Evolutionary conservation across 37 sponge, comb jelly and placozoan genomes (phyloP), one percentile per base, ranked within the genome.

Genomic region (Tethya wilhelma): DNA sequence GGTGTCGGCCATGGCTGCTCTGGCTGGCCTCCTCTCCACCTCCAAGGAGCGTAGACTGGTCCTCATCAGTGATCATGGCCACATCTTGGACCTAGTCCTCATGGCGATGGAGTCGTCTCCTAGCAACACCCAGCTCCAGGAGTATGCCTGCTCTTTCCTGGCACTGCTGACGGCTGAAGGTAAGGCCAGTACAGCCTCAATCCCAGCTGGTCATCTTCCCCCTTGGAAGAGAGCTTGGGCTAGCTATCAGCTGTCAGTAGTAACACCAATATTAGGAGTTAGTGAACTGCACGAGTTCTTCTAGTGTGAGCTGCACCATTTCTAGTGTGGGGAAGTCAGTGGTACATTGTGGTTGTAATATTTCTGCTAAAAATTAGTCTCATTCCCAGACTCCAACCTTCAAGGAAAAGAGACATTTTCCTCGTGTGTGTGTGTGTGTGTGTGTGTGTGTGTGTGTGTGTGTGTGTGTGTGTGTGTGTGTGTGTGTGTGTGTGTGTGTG

Each of bases 81-180:
- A 44, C 30, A 22, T 78, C 22, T 30, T 78, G 44, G 79, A 78
- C 30, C 20, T 78, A 9, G 79, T 78, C n/a, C 45, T 78, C 12
- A 34, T 36, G 22, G 53, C 53, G 26, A 66, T 66, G 66, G 19
- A 43, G 23, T 26, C 12, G 55, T 78, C 19, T 17, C 67, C 66
- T 22, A 67, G 56, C n/a, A 31, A 63, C 37, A n/a, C 64, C 14
- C 64, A 63, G 45, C 12, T 82, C n/a, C 83, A 82, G 64, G 31
- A 58, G 7, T 82, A 82, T 64, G 44, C 64, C 40, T 55, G 44
- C 26, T 56, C 83, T 55, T 73, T 82, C 74, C 59, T 73, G 25
- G 73, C 83, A 28, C 74, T 82, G 64, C 66, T 73, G 7, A 36
- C 73, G 2, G 64, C 73, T 44, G 83, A 74, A 62, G 83, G 83